Evolutionary conservation across 2,797 vertebrate genomes (phyloP), one percentile per base, ranked within the genome.

Genomic region (Cygnus olor): DNA sequence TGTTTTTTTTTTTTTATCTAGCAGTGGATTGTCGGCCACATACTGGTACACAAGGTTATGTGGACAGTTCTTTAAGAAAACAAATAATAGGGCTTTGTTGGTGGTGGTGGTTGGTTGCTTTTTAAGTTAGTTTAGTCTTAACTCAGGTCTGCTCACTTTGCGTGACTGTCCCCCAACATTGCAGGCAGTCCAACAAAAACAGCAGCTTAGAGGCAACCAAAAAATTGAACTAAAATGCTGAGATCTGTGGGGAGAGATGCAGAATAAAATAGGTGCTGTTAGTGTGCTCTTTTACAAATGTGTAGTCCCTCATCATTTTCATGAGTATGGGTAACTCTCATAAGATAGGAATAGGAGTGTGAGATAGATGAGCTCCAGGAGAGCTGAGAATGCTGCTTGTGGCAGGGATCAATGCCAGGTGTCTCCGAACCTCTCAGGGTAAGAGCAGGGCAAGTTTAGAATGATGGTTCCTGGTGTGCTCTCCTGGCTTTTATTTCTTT

Each of bases 231-330:
- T n/a, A 36, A 76, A 77, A 40, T 30, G 12, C 28, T 38, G 6
- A 20, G 24, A 73, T 11, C 16, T 56, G 1, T 0, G 0, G 4
- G 22, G 32, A 51, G 28, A 47, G 28, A 14, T 24, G 30, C 42
- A 80, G 40, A 40, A 25, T 36, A 45, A 58, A 45, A 14, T 0
- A 8, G 51, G 7, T 53, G 17, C 21, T 68, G 1, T 57, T 36
- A 22, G 3, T 10, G 6, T 88, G 30, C 14, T 2, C 0, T 20
- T 57, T 49, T 18, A 38, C 28, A 68, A 57, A 27, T 19, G 3
- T 1, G 0, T 7, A 9, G 16, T 44, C 44, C 10, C 3, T 44
- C 19, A 15, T 58, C 4, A 4, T 15, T 80, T 88, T 45, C 16
- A 6, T 11, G 38, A 0, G 27, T 70, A 5, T 42, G 72, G 42